These are phyloP conservation scores for Luscinia luscinia DNA, from an alignment of 2,797 vertebrate genomes.

Conservation along the genomic window DNA sequence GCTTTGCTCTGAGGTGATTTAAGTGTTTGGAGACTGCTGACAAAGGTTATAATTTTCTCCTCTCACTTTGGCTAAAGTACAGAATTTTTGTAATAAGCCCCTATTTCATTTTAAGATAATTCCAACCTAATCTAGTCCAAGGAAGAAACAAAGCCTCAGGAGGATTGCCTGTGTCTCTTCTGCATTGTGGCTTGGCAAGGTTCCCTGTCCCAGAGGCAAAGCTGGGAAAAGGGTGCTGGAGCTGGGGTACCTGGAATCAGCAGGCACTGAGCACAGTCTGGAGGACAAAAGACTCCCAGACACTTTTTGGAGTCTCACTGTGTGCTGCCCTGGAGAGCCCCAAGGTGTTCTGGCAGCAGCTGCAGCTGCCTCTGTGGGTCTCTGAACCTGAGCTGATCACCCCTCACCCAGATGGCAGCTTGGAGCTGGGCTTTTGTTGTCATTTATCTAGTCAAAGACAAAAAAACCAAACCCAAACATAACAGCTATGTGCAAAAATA, in stretches of 20 bases:
- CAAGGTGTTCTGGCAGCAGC: background rate
- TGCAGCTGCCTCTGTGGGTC: background rate
- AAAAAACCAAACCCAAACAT: background rate
- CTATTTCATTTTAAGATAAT: background rate
- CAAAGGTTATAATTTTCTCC: background rate
- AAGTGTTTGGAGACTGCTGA: background rate
- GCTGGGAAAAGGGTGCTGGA: background rate
- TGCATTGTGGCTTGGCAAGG: background rate
- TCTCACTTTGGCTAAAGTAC: background rate
- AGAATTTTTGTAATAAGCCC: background rate
- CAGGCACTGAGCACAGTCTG: background rate
- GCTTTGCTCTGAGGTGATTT: background rate
- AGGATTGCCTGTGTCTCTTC: background rate
- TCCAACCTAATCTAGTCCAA: background rate
- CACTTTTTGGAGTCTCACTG: background rate
- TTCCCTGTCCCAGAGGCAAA: background rate
- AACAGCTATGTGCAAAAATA: background rate
- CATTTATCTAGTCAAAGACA: background rate
- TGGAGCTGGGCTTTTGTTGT: rapidly evolving
- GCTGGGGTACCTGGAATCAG: too few relatives aligned
- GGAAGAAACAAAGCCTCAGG: background rate
- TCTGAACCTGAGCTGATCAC: background rate
- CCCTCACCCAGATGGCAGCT: background rate
- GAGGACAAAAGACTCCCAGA: background rate
- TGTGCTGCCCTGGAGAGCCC: background rate